Conservation (phyloP, 2,113 vertebrate species). For the Sinocyclocheilus anshuiensis region DNA sequence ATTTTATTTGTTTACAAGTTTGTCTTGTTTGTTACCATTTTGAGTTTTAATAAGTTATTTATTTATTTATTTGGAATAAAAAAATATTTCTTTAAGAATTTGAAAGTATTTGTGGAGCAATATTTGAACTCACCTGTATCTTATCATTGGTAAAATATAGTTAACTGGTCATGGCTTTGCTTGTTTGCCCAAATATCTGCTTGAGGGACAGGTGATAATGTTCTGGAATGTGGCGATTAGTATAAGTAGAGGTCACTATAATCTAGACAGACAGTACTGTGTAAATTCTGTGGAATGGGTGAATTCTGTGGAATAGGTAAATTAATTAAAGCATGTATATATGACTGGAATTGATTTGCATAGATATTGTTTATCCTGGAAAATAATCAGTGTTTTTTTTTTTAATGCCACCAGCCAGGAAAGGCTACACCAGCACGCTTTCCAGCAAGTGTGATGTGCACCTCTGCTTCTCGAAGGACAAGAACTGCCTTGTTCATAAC, state of each 20-base stretch:
- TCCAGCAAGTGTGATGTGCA: background rate
- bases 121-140: background rate
- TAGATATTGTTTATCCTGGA: too few species aligned
- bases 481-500: background rate
- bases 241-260: background rate
- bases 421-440: background rate
- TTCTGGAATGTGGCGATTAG: background rate
- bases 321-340: background rate
- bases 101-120: background rate
- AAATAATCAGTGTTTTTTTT: too few species aligned
- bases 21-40: background rate
- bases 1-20: too few species aligned
- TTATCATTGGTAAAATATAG: too few species aligned
- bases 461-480: background rate
- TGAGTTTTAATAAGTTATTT: background rate
- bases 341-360: too few species aligned
- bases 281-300: background rate
- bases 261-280: background rate
- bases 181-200: too few species aligned
- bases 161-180: too few species aligned
- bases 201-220: background rate
- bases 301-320: background rate
- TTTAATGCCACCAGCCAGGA: background rate
- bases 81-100: background rate
- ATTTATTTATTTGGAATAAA: too few species aligned